A percentile compares a stretch with the other conserved stretches of the same genome.
These are phyloP conservation scores for Sylvilagus bachmani DNA, from an alignment of 2,113 vertebrate genomes.

Conservation along the genomic window DNA sequence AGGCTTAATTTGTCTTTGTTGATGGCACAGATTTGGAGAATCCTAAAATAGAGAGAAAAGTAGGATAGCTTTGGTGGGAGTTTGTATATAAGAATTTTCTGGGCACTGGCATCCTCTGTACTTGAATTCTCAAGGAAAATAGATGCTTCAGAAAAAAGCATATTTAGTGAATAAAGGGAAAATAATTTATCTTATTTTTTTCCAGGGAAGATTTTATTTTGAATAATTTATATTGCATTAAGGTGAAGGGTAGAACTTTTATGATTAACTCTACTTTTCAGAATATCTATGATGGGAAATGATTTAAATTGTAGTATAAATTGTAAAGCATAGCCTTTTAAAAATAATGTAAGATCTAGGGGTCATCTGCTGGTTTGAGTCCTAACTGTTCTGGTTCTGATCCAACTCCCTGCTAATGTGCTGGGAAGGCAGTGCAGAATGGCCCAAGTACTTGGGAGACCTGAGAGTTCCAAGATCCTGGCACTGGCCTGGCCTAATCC, in stretches of 20 bases:
- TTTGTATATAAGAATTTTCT: not conserved
- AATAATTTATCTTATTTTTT: not conserved
- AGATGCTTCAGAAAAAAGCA: not conserved
- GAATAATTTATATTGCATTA: not conserved
- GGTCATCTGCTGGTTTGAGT: too few species aligned
- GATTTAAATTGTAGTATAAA: not conserved
- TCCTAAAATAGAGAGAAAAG: not conserved
- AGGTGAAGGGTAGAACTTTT: not conserved
- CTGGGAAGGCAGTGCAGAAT: too few species aligned
- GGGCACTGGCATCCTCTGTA: not conserved
- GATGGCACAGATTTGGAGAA: not conserved
- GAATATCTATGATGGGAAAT: not conserved
- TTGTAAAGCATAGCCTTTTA: not conserved
- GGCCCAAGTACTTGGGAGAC: too few species aligned
- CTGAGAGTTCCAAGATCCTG: too few species aligned
- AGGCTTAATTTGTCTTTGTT: not conserved
- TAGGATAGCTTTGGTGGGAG: not conserved
- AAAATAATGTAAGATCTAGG: too few species aligned
- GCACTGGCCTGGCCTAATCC: too few species aligned
- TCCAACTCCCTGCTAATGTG: too few species aligned
- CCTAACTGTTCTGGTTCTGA: too few species aligned
- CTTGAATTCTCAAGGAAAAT: not conserved
- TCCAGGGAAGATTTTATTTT: not conserved
- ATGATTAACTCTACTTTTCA: not conserved
- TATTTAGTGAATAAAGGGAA: conserved; percentile 11